A percentile compares a stretch with the other conserved stretches of the same genome.
Evolutionary conservation across 2,888 invertebrate genomes (phyloP).

Genomic region (Strigamia maritima): DNA sequence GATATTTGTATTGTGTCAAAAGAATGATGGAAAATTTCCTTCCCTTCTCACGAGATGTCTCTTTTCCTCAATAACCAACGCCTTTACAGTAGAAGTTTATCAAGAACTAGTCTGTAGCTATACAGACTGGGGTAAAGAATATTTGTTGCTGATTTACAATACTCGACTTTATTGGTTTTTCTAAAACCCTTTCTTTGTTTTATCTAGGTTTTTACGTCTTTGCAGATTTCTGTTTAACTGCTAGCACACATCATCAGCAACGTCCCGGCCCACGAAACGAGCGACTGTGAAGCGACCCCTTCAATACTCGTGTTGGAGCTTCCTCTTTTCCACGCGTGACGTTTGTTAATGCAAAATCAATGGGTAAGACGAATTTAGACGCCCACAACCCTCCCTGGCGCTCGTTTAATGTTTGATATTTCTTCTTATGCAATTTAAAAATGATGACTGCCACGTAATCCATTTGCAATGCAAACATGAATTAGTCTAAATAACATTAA

Average conservation of each 20-base stretch:
- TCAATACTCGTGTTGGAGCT: constrained; percentile 7
- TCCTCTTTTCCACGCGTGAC: constrained; percentile 29
- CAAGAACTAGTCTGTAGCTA: background rate
- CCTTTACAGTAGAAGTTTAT: constrained; percentile 28
- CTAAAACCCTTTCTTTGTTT: background rate
- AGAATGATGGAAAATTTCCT: constrained; percentile 39
- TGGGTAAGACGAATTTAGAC: constrained; percentile 38
- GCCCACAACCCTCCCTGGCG: constrained; percentile 8
- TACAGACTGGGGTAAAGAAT: background rate
- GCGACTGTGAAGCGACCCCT: constrained; percentile 20
- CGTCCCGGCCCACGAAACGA: background rate
- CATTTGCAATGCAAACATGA: constrained; percentile 32
- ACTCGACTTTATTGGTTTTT: background rate
- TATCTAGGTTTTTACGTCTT: background rate
- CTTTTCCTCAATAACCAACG: constrained; percentile 39
- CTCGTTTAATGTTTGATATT: constrained; percentile 29
- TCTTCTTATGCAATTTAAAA: constrained; percentile 26
- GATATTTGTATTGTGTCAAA: background rate
- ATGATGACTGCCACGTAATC: constrained; percentile 28
- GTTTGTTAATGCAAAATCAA: constrained; percentile 39
- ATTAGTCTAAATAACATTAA: constrained; percentile 34
- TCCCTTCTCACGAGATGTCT: constrained; percentile 37
- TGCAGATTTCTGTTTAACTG: background rate
- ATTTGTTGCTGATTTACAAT: background rate
- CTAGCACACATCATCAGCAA: background rate